Conservation (phyloP, 2,888 invertebrate genomes). For the Drosophila nr. perissopoda region DNA sequence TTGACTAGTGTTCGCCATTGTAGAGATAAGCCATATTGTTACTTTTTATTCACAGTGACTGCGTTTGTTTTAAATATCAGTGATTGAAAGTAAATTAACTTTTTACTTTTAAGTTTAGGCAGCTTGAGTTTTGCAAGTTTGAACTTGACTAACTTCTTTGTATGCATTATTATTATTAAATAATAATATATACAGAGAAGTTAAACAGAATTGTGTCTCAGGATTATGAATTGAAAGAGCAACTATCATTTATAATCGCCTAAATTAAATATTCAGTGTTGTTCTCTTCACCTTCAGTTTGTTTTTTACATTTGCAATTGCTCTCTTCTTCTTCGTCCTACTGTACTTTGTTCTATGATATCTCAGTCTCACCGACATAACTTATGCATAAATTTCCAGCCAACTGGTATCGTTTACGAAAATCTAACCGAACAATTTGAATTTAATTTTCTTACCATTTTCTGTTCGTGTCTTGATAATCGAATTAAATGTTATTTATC, state of each 20-base stretch:
- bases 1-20: conserved; percentile 20
- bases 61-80: neutral
- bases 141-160: neutral
- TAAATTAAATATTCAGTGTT: neutral
- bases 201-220: neutral
- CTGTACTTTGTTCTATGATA: neutral
- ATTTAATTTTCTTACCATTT: neutral
- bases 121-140: no score
- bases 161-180: neutral
- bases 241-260: neutral
- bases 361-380: neutral
- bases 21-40: neutral
- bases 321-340: neutral
- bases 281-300: neutral
- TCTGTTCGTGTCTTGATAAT: neutral
- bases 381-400: neutral
- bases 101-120: neutral
- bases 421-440: neutral
- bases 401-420: neutral
- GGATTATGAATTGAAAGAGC: neutral
- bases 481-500: neutral
- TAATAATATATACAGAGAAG: neutral
- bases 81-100: neutral
- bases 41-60: neutral
- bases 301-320: neutral